These are phyloP conservation scores for Axis porcinus DNA, from an alignment of 2,113 vertebrate genomes.

Conservation along the genomic window DNA sequence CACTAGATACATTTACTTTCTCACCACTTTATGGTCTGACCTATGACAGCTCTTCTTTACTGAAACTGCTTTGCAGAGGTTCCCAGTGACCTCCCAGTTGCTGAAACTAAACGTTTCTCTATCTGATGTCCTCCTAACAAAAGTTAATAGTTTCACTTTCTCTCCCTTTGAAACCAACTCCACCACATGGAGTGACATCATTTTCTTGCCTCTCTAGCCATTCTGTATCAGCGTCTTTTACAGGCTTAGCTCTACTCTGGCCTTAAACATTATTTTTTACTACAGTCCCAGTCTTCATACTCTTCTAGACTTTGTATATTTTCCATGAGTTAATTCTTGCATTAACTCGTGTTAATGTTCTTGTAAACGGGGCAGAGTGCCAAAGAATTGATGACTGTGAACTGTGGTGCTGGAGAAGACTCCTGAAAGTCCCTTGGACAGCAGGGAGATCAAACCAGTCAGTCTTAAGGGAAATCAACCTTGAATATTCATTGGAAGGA, in stretches of 20 bases:
- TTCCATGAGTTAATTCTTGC: background rate
- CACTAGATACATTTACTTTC: background rate
- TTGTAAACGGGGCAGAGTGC: background rate
- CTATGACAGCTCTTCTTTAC: slow-evolving; percentile 18
- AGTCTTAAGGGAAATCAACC: background rate
- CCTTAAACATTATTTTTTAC: background rate
- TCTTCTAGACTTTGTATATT: background rate
- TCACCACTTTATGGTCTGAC: background rate
- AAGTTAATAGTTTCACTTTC: background rate
- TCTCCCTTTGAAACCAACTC: background rate
- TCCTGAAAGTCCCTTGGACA: background rate
- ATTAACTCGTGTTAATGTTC: background rate
- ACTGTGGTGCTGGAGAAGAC: background rate
- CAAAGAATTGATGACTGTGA: background rate
- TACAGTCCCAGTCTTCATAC: background rate
- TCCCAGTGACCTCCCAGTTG: background rate
- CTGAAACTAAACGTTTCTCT: background rate
- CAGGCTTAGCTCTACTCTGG: background rate
- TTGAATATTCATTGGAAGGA: background rate
- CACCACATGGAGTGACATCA: background rate
- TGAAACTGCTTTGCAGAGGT: background rate
- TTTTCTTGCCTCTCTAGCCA: background rate
- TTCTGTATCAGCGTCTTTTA: background rate
- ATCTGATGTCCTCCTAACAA: background rate
- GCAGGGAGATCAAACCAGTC: background rate